phyloP scores from a whole-genome alignment of 2,888 invertebrate genomes.

The Lepidocyrtinus sp. region DNA sequence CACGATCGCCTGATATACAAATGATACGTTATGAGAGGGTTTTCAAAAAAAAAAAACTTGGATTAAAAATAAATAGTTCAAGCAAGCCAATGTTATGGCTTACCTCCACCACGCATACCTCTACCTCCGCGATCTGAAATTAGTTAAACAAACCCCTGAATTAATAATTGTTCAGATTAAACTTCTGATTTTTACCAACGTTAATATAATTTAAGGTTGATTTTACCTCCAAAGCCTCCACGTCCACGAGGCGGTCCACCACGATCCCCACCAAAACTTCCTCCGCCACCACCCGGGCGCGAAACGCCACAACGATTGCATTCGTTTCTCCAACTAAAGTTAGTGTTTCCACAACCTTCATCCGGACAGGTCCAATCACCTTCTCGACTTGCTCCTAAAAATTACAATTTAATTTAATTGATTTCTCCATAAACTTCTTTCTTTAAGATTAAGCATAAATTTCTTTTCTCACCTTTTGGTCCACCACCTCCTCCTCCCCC shows the following conservation, averaged over 20 bases:
- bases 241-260: neutral
- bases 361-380: neutral
- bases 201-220: no score
- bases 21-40: no score
- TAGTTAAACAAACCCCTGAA: no score
- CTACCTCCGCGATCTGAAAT: neutral
- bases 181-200: no score
- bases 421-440: neutral
- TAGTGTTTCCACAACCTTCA: neutral
- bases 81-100: no score
- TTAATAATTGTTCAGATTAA: no score
- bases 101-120: no score
- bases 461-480: neutral
- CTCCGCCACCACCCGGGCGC: neutral
- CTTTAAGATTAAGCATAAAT: neutral
- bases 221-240: neutral
- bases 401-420: neutral
- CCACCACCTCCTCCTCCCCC: neutral
- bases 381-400: neutral
- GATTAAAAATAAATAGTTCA: no score
- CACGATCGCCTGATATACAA: no score
- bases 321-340: neutral
- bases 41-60: no score
- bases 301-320: neutral
- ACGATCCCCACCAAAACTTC: neutral